phyloP scores from a whole-genome alignment of 2,888 invertebrate genomes.

The Tetrapedia diversipes region DNA sequence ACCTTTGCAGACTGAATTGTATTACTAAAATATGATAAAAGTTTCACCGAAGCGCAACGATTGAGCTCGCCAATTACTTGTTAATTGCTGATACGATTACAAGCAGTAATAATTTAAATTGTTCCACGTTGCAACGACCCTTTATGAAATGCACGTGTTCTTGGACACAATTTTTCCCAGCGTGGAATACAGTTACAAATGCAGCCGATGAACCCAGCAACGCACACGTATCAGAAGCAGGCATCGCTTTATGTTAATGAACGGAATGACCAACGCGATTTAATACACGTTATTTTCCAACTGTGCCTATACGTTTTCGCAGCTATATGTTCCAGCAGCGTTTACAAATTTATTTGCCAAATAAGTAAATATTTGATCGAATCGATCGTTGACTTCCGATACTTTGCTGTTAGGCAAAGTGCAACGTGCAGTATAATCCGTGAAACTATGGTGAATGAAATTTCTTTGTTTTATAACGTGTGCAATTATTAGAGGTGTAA shows the following conservation, averaged over 20 bases:
- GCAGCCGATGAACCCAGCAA: background rate
- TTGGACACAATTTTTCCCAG: background rate
- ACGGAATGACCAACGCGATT: background rate
- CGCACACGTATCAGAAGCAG: background rate
- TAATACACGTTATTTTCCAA: background rate
- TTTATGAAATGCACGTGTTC: background rate
- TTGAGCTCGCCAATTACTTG: too few relatives aligned
- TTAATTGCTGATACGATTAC: too few relatives aligned
- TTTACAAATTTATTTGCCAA: background rate
- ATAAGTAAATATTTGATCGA: background rate
- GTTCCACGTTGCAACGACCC: background rate
- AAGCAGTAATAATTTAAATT: background rate
- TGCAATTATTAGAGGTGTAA: too few relatives aligned
- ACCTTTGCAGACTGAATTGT: too few relatives aligned
- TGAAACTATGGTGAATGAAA: too few relatives aligned
- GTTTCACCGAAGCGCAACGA: too few relatives aligned
- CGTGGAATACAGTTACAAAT: background rate
- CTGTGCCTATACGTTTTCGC: background rate
- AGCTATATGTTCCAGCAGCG: background rate
- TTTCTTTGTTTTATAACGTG: too few relatives aligned
- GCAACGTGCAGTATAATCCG: too few relatives aligned
- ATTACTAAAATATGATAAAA: too few relatives aligned
- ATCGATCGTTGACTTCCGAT: background rate
- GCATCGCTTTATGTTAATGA: slow-evolving; percentile 22
- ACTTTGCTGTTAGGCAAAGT: background rate